These are phyloP conservation scores for Danionella dracula DNA, from an alignment of 2,797 vertebrate species.

Conservation along the genomic window DNA sequence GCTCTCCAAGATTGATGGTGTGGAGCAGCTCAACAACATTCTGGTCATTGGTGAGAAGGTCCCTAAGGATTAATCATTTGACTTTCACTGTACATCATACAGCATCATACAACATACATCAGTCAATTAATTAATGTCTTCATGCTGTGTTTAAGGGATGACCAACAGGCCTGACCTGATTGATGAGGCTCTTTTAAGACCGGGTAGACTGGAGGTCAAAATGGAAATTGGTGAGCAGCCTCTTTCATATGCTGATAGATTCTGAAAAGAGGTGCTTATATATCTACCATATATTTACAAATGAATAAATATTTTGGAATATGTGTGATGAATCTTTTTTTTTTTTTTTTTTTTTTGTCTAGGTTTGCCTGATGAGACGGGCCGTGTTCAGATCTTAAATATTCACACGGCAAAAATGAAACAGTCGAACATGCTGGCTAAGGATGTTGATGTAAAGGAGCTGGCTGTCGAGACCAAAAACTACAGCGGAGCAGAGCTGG, in stretches of 20 bases:
- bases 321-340: too few species aligned
- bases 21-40: constrained; percentile 98
- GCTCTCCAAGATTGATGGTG: constrained; percentile 93
- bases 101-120: too few species aligned
- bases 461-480: constrained; percentile 89
- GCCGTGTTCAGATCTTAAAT: constrained; percentile 86
- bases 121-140: constrained; percentile 17
- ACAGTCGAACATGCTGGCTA: constrained; percentile 73
- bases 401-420: constrained; percentile 91
- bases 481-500: constrained; percentile 91
- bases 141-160: constrained; percentile 76
- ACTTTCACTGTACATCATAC: neutral
- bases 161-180: constrained; percentile 97
- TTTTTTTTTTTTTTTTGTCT: neutral
- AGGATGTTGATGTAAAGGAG: constrained; percentile 80
- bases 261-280: too few species aligned
- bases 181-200: constrained; percentile 90
- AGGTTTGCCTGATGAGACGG: constrained; percentile 91
- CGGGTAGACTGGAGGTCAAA: constrained; percentile 91
- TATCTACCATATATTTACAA: too few species aligned
- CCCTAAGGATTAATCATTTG: neutral
- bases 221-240: constrained; percentile 92
- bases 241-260: too few species aligned
- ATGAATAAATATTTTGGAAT: too few species aligned
- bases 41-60: constrained; percentile 83